A percentile compares a stretch with the other conserved stretches of the same genome.
phyloP scores from a whole-genome alignment of 2,113 vertebrate species.

The Acanthochromis polyacanthus region DNA sequence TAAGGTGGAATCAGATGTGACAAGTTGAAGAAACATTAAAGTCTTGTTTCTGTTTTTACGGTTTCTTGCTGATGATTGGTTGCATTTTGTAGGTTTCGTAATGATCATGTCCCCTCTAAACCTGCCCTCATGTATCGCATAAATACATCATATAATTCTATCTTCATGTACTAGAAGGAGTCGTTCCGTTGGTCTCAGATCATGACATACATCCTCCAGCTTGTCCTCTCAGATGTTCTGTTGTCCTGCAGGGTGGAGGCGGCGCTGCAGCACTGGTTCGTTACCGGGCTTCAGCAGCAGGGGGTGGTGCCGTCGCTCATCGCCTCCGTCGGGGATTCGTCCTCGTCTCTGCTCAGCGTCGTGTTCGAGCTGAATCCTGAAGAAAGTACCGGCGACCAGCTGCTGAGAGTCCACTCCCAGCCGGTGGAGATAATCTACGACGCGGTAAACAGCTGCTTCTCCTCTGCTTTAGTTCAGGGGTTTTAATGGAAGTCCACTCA shows the following conservation, averaged over 20 bases:
- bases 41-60: no score
- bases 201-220: not conserved
- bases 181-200: not conserved
- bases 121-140: no score
- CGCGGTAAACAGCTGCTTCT: slow-evolving; percentile 82
- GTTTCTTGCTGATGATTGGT: no score
- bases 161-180: no score
- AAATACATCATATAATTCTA: no score
- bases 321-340: slow-evolving; percentile 88
- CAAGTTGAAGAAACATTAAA: no score
- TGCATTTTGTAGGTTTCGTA: no score
- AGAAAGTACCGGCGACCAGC: slow-evolving; percentile 88
- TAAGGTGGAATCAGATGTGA: no score
- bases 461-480: no score
- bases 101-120: no score
- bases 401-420: slow-evolving; percentile 90
- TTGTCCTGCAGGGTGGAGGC: slow-evolving; percentile 88
- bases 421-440: slow-evolving; percentile 97
- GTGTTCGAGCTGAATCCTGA: slow-evolving; percentile 92
- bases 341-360: slow-evolving; percentile 90
- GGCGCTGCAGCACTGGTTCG: slow-evolving; percentile 92
- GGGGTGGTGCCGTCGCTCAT: slow-evolving; percentile 91
- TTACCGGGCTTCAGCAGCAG: slow-evolving; percentile 92
- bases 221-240: not conserved
- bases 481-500: no score